Base-by-base conservation (phyloP, 2,113 vertebrate genomes). In the Sylvia atricapilla region DNA sequence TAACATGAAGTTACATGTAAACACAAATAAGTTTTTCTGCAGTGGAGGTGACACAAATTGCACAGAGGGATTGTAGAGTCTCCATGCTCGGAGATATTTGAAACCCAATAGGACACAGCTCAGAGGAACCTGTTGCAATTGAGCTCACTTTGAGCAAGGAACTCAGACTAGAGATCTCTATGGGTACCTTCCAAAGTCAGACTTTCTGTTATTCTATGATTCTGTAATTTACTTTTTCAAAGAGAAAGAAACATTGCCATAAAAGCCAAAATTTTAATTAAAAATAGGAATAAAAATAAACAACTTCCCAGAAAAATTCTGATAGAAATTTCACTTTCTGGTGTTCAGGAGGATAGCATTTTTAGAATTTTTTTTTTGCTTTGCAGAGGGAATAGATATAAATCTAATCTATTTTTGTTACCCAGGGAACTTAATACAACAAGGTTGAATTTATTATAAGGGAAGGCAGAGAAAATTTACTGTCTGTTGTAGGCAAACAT, bases 401-500 rank as follows among this genome's bases (percentile, higher is more conserved):
- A 90, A 94, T 69, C 55, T 85, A 77, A 91, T 87, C 28, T 86
- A 44, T 63, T 95, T 97, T 92, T 83, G n/a, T 86, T 88, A 81
- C 41, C 46, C 73, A 46, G 49, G 43, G 52, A 94, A 86, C 55
- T 90, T 74, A 93, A 90, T 85, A 58, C 35, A 89, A 82, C 62
- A 60, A 91, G 59, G 91, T 55, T 91, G 87, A 92, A 94, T 92
- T 90, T 92, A 77, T 88, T 90, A 44, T 72, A 81, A 80, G 39
- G 15, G 24, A 89, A 95, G n/a, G n/a, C 70, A 92, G 35, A 76
- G 47, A 87, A 93, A 95, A 95, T 95, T 93, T 95, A 93, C 78
- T 93, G 67, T 55, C 93, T 78, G 60, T 60, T 59, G 37, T 86
- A 96, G 52, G 90, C 83, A 96, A 96, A 87, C 86, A 93, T 72